Evolutionary conservation across 2,113 vertebrate species (phyloP).

Genomic region (Labeo catla): DNA sequence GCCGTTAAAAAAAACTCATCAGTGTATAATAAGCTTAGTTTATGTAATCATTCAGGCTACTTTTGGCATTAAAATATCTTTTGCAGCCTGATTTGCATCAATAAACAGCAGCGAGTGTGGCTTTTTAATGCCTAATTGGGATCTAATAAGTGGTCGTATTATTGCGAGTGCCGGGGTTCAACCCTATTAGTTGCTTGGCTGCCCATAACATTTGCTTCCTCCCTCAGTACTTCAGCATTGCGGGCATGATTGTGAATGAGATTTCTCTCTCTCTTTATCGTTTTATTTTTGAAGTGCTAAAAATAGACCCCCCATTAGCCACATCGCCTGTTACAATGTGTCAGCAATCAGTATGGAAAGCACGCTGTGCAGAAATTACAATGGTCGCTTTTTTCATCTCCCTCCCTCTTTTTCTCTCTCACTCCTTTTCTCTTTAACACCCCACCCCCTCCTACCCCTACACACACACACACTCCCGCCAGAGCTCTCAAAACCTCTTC

Average conservation of each 20-base stretch:
- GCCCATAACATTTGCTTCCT: constrained; percentile 79
- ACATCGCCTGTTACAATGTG: constrained; percentile 71
- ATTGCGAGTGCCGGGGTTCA: constrained; percentile 80
- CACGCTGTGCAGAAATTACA: constrained; percentile 73
- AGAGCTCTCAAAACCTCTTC: constrained; percentile 48
- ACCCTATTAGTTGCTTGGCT: constrained; percentile 85
- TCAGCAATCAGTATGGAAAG: constrained; percentile 74
- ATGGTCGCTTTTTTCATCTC: constrained; percentile 74
- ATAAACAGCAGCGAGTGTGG: constrained; percentile 77
- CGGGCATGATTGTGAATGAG: constrained; percentile 71
- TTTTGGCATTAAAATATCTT: constrained; percentile 74
- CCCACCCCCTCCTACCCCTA: neutral
- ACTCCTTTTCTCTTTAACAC: constrained; percentile 19
- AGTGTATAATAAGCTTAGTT: constrained; percentile 38
- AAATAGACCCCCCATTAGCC: constrained; percentile 77
- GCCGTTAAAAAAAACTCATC: neutral
- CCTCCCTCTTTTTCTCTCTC: constrained; percentile 61
- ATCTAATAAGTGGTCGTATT: constrained; percentile 81
- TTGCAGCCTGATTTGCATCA: constrained; percentile 79
- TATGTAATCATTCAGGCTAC: constrained; percentile 50
- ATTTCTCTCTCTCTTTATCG: constrained; percentile 59
- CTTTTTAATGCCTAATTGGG: constrained; percentile 82
- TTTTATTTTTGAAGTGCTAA: constrained; percentile 67
- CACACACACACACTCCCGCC: constrained; percentile 8
- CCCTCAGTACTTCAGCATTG: constrained; percentile 69